Evolutionary conservation across 2,797 vertebrate species (phyloP).

Genomic region (Tragopan temminckii): DNA sequence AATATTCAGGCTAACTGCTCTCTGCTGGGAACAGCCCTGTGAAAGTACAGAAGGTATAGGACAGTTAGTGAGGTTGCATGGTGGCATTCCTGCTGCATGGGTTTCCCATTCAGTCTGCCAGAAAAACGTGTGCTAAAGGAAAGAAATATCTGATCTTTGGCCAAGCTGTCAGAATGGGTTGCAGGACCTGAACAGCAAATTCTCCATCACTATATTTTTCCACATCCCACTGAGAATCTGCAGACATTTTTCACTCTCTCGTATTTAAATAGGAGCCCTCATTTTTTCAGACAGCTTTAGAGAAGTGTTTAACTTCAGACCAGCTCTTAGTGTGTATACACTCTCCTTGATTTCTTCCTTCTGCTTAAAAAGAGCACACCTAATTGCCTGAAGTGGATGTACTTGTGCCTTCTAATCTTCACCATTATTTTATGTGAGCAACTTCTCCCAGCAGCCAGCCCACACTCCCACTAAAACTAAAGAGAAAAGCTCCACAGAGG

Average conservation of each 20-base stretch:
- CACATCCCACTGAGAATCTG: background rate
- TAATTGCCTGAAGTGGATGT: background rate
- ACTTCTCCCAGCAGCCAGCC: background rate
- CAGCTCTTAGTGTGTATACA: background rate
- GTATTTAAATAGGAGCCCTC: background rate
- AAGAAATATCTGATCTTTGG: background rate
- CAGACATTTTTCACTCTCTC: background rate
- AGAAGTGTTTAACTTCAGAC: background rate
- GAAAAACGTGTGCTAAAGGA: background rate
- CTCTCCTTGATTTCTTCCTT: background rate
- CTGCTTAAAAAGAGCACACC: background rate
- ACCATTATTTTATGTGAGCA: background rate
- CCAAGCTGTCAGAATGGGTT: background rate
- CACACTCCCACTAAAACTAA: background rate
- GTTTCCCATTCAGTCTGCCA: background rate
- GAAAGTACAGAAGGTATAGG: background rate
- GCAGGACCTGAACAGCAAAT: background rate
- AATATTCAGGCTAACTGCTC: background rate
- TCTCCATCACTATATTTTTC: background rate
- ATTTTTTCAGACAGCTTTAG: background rate
- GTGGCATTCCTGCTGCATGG: fast-evolving
- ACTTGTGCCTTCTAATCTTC: background rate
- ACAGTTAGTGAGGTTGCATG: fast-evolving
- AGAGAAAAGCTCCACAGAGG: background rate
- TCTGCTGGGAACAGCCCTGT: background rate